These are phyloP conservation scores for Aspidiotus rigidus DNA, from an alignment of 2,888 invertebrate species.

Conservation along the genomic window DNA sequence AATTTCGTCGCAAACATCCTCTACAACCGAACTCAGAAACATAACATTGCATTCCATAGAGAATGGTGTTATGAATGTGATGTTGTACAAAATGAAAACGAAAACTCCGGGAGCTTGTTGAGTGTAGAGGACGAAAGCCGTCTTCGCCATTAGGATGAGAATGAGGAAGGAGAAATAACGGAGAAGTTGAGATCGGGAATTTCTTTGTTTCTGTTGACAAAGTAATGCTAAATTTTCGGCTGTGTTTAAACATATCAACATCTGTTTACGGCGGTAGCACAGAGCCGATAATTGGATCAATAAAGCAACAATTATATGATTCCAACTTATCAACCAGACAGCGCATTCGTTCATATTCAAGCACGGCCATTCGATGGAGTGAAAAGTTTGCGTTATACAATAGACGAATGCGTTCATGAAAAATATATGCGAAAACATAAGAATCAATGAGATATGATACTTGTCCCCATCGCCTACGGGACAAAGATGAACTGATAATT, in stretches of 20 bases:
- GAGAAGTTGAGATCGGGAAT: background rate
- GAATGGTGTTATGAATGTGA: conserved; percentile 12
- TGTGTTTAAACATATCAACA: conserved; percentile 6
- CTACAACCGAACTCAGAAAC: conserved; percentile 12
- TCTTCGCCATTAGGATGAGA: background rate
- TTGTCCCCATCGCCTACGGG: no score
- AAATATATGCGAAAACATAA: background rate
- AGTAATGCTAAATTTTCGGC: background rate
- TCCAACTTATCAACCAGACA: conserved; percentile 25
- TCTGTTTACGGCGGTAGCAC: background rate
- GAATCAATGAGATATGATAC: background rate
- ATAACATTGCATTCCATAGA: conserved; percentile 17
- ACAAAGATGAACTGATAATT: no score
- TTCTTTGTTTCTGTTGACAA: conserved; percentile 3
- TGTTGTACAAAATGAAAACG: conserved; percentile 15
- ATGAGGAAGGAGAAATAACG: background rate
- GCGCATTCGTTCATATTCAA: conserved; percentile 24
- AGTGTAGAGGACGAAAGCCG: conserved; percentile 2
- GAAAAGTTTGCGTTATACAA: conserved; percentile 9
- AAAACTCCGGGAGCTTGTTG: background rate
- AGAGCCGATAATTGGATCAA: conserved; percentile 4
- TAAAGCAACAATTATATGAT: conserved; percentile 18
- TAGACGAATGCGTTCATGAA: background rate
- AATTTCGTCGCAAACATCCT: conserved; percentile 7
- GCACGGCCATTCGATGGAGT: conserved; percentile 21